Conservation (phyloP, 2,888 invertebrate genomes). For the Oscheius sp. region DNA sequence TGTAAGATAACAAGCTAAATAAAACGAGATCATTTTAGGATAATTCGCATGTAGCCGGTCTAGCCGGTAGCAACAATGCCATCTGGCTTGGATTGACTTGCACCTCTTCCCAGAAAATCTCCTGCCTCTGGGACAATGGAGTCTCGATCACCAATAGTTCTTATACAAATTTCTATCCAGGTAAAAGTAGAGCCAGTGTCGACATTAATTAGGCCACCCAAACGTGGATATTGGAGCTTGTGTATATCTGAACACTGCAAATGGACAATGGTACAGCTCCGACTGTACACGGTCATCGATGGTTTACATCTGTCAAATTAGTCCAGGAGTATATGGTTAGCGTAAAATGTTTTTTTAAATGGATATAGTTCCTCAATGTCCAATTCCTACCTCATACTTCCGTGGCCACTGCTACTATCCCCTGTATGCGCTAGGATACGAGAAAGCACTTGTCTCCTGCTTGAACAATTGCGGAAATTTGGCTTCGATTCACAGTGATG, state of each 20-base stretch:
- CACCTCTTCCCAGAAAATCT: not conserved
- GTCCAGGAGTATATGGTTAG: constrained; percentile 14
- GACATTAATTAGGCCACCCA: not conserved
- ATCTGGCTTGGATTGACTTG: constrained; percentile 27
- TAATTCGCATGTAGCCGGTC: not conserved
- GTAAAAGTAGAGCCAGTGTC: not conserved
- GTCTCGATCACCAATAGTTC: not conserved
- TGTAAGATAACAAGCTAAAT: too few species aligned
- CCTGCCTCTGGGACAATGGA: constrained; percentile 14
- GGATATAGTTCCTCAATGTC: not conserved
- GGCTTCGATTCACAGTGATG: too few species aligned
- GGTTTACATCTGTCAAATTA: not conserved
- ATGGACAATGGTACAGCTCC: constrained; percentile 14
- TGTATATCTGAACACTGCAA: not conserved
- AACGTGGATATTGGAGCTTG: constrained; percentile 4
- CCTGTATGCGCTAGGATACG: not conserved
- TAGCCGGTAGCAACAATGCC: not conserved
- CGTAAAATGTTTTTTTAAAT: not conserved
- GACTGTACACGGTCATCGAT: not conserved
- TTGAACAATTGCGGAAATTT: too few species aligned
- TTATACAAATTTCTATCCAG: constrained; percentile 4
- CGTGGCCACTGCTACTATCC: not conserved
- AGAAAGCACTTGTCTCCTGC: too few species aligned
- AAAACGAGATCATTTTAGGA: too few species aligned
- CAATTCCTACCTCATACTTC: not conserved